Conservation (phyloP, 2,888 invertebrate genomes). For the Tetragonula carbonaria region DNA sequence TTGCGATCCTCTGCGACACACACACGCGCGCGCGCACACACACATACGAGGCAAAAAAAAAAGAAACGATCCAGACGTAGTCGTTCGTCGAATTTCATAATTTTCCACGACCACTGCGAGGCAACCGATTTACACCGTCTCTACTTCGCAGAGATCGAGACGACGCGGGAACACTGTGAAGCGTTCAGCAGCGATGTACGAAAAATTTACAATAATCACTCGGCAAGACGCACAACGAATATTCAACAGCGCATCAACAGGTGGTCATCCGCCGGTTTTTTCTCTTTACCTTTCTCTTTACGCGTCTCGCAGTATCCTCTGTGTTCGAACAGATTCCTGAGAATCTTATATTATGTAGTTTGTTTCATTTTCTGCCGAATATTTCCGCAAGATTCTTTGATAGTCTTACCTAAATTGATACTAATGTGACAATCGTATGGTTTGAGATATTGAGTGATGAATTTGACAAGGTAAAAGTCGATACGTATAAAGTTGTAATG, state of each 20-base stretch:
- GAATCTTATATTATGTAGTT: conserved; percentile 40
- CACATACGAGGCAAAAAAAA: not conserved
- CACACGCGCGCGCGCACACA: not conserved
- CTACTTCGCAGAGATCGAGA: not conserved
- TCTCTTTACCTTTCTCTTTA: conserved; percentile 45
- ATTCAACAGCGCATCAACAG: conserved; percentile 78
- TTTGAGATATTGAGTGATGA: not conserved
- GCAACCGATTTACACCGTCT: not conserved
- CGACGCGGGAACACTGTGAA: not conserved
- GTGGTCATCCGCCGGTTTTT: conserved; percentile 73
- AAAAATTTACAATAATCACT: conserved; percentile 70
- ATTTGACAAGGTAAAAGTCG: not conserved
- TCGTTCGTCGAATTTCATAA: not conserved
- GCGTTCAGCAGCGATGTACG: conserved; percentile 18
- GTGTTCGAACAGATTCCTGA: conserved; percentile 56
- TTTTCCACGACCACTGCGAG: conserved; percentile 1
- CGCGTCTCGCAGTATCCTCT: conserved; percentile 57
- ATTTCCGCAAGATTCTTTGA: not conserved
- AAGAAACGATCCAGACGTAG: not conserved
- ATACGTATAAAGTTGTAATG: not conserved
- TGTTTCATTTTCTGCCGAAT: conserved; percentile 4
- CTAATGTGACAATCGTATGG: not conserved
- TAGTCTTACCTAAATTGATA: not conserved
- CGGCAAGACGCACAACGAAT: conserved; percentile 71
- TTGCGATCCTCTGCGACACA: conserved; percentile 46